Base-by-base conservation (phyloP, 2,888 invertebrate genomes). In the Idaea aversata region DNA sequence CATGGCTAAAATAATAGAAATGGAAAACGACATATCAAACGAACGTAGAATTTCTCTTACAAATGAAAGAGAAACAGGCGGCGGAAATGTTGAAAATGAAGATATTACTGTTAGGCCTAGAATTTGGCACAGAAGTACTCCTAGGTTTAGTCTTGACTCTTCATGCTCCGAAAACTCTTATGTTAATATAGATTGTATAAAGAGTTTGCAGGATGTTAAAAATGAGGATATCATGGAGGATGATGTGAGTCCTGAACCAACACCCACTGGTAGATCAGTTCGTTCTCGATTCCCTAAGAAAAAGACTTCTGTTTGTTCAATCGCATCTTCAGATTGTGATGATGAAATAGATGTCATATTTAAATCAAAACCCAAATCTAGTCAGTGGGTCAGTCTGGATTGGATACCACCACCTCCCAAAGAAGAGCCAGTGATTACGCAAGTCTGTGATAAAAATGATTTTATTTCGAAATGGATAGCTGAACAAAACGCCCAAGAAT, bases 121-220 rank as follows among this genome's bases (percentile, higher is more conserved):
- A 80, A 80, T 85, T 75, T 75, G 86, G 72, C 86, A 89, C 76
- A 87, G 89, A 84, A 88, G 82, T 83, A 86, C 88, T 69, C 90
- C 91, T 82, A 88, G 93, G 77, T 90, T 93, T 83, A 93, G 93
- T 84, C 84, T 93, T 75, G 93, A 93, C 84, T 93, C 93, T 84
- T 92, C 91, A 73, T 91, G 93, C 91, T 93, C 93, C 88, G 93
- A 93, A 88, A 93, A 93, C 88, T 93, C 92, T 88, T 93, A 93
- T 81, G 93, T 93, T 76, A 93, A 93, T 84, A 91, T 93, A 80
- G 93, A 93, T 75, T 85, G 89, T 81, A 83, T 93, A 72, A 92
- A 91, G 90, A 91, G 92, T 91, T 92, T 90, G 84, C 90, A 86
- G 90, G 93, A 93, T 88, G 90, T 88, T 78, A 92, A 84, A 84